These are phyloP conservation scores for Loripinus fragilis DNA, from an alignment of 2,888 invertebrate genomes.

Conservation along the genomic window DNA sequence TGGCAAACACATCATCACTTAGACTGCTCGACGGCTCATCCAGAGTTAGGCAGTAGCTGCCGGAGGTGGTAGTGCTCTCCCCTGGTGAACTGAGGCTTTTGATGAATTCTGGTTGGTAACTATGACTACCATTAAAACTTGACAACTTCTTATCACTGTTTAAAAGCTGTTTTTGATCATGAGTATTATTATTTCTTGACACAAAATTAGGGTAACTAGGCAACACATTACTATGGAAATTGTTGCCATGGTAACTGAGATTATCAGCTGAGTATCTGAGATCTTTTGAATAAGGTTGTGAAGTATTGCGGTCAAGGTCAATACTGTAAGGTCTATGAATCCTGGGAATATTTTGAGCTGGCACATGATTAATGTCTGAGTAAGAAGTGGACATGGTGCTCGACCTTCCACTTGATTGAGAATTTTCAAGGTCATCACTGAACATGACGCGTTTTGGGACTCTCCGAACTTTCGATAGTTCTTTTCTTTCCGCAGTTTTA, in stretches of 20 bases:
- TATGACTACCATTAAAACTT: not conserved
- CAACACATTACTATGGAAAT: constrained; percentile 1
- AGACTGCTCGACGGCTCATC: not conserved
- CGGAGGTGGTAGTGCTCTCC: constrained; percentile 16
- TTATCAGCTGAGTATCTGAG: constrained; percentile 10
- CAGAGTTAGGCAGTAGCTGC: constrained; percentile 8
- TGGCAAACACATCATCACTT: constrained; percentile 7
- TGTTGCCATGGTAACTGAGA: constrained; percentile 6
- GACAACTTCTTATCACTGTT: not conserved
- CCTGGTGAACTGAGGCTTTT: constrained; percentile 3
- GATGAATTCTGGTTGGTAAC: not conserved
- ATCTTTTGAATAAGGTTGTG: not conserved
- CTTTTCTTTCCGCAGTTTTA: constrained; percentile 55
- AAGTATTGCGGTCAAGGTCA: constrained; percentile 1
- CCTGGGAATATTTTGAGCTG: not conserved
- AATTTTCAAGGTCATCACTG: constrained; percentile 60
- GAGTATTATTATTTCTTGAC: not conserved
- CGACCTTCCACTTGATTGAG: constrained; percentile 50
- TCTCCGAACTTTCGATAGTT: constrained; percentile 45
- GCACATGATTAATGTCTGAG: constrained; percentile 34
- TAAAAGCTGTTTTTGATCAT: not conserved
- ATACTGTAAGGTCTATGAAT: not conserved
- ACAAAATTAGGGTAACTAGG: not conserved
- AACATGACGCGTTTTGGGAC: constrained; percentile 55
- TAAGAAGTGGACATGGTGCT: constrained; percentile 41